Evolutionary conservation across 2,113 vertebrate species (phyloP), one percentile per base, ranked within the genome.

Genomic region (Syngnathoides biaculeatus): DNA sequence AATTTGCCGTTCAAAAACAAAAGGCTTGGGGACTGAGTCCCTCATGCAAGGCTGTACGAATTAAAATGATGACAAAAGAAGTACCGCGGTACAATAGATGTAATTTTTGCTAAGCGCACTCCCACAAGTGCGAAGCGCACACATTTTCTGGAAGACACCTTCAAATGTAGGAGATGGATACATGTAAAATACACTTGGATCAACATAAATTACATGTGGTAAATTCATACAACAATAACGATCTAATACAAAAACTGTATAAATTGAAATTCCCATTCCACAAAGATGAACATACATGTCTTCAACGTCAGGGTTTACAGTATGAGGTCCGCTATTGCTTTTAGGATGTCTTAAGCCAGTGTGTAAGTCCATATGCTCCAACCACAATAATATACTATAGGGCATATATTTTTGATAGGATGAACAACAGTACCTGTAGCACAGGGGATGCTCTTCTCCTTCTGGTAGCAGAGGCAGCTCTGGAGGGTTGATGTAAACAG

Each of bases 401-500:
- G n/a, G n/a, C n/a, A 35, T 35, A 52, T 22, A 27, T 27, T 9
- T 24, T 56, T 26, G 55, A 56, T 17, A 24, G 17, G 11, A 22
- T 52, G 17, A 7, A 4, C 11, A 42, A 43, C 24, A 17, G 43
- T 94, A 98, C 96, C 97, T 99, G 85, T 97, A 96, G 60, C 94
- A 92, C 13, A 95, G 91, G 62, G 95, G 94, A 71, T 95, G 92
- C 71, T 98, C 97, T 78, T 98, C 95, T 68, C 95, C 97, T 43
- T 93, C 92, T 11, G 95, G 95, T 35, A 95, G 92, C 6, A 92
- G 93, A 59, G 96, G 96, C 67, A 98, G 95, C 83, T 99, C 97
- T 0, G 96, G 97, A 2, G 97, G 97, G 35, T 95, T 99, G 86
- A 99, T 94, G 73, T 96, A 98, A 69, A 99, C 97, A 0, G 97